Evolutionary conservation across 2,888 invertebrate genomes (phyloP), one percentile per base, ranked within the genome.

Genomic region (Cheiracanthium punctorium): DNA sequence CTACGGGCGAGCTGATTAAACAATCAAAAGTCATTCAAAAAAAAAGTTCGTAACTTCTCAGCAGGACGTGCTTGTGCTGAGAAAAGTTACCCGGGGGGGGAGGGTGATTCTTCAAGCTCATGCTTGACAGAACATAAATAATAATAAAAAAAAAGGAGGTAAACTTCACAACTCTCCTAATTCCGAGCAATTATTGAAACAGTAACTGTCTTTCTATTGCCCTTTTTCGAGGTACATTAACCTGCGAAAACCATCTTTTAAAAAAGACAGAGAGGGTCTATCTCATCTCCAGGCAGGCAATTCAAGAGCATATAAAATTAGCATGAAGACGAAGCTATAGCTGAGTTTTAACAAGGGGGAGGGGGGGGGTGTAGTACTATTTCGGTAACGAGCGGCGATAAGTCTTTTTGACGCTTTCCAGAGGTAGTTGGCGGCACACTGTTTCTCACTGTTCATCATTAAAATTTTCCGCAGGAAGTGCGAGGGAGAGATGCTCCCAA

Each of bases 241-340:
- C 10, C 43, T 17, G 43, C 2, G 10, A 48, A 37, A 48, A 48
- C 14, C 43, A 48, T 10, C 43, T 48, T 48, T 48, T 48, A n/a
- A n/a, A n/a, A n/a, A n/a, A n/a, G n/a, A n/a, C n/a, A n/a, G n/a
- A n/a, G 43, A 17, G 17, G 14, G 17, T 48, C 43, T 17, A n/a
- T 17, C 12, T 58, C 24, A 58, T 58, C 58, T 58, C n/a, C n/a
- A n/a, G n/a, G n/a, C n/a, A n/a, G n/a, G 58, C 58, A 58, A 58
- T 58, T 58, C 58, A 24, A 58, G 58, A 58, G 43, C 5, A 20
- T 24, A 24, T 58, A 58, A 58, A 58, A 58, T 58, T 58, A 58
- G 58, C 58, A 58, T 58, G 58, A 58, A 58, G 24, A 2, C 58
- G 58, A 24, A 24, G 17, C 24, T 24, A 24, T 5, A 24, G 17